These are phyloP conservation scores for Amphipyra berbera DNA, from an alignment of 2,888 invertebrate species.

Conservation along the genomic window DNA sequence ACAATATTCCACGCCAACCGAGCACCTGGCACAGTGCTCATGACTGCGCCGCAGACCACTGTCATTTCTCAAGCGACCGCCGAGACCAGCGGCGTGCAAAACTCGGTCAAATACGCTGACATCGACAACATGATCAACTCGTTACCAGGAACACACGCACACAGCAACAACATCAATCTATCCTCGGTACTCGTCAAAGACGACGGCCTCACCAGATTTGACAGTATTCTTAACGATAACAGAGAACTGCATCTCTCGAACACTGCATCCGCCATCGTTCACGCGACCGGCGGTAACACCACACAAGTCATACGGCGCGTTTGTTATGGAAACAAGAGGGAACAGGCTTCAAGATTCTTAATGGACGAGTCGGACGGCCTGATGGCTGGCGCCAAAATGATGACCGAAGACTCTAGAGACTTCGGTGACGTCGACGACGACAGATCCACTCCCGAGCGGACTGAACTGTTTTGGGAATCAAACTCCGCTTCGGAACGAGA, in stretches of 20 bases:
- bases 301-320: slow-evolving; percentile 85
- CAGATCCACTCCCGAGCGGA: slow-evolving; percentile 79
- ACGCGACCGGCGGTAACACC: slow-evolving; percentile 78
- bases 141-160: slow-evolving; percentile 64
- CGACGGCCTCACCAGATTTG: slow-evolving; percentile 77
- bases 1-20: slow-evolving; percentile 82
- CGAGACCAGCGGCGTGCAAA: slow-evolving; percentile 64
- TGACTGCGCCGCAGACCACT: slow-evolving; percentile 81
- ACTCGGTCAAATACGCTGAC: slow-evolving; percentile 76
- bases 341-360: slow-evolving; percentile 67
- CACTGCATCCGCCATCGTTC: slow-evolving; percentile 80
- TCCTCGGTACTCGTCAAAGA: slow-evolving; percentile 80
- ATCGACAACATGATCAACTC: slow-evolving; percentile 81
- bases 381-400: slow-evolving; percentile 77
- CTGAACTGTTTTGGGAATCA: slow-evolving; percentile 86
- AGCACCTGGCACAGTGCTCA: slow-evolving; percentile 81
- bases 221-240: slow-evolving; percentile 77
- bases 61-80: slow-evolving; percentile 82
- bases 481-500: slow-evolving; percentile 81
- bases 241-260: slow-evolving; percentile 78
- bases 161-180: slow-evolving; percentile 67
- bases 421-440: slow-evolving; percentile 78
- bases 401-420: slow-evolving; percentile 79
- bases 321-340: slow-evolving; percentile 76
- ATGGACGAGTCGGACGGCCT: slow-evolving; percentile 76